These are phyloP conservation scores for Mirza zaza DNA, from an alignment of 2,113 vertebrate genomes.

Conservation along the genomic window DNA sequence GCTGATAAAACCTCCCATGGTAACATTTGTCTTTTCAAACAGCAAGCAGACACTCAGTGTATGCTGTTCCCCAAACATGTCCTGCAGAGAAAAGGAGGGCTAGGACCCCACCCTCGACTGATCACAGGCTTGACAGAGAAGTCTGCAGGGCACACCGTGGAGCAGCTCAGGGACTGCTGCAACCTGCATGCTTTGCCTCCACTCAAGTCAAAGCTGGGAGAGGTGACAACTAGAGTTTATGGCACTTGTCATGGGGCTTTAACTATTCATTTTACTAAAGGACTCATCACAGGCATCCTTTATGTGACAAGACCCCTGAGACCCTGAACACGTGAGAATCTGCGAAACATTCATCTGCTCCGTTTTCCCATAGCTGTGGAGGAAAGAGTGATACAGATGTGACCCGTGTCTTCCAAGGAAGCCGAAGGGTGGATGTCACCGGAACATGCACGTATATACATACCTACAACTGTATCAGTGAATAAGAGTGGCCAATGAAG, in stretches of 20 bases:
- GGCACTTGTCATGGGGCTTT: not conserved
- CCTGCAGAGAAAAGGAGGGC: not conserved
- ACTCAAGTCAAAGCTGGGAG: not conserved
- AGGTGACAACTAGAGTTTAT: not conserved
- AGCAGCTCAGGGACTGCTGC: not conserved
- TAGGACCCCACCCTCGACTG: not conserved
- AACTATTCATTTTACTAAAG: not conserved
- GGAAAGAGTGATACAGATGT: not conserved
- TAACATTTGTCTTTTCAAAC: not conserved
- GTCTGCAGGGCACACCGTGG: not conserved
- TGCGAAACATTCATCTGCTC: not conserved
- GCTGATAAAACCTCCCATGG: not conserved
- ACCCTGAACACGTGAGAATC: not conserved
- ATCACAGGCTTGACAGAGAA: not conserved
- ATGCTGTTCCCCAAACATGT: too few species aligned
- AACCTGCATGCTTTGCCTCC: too few species aligned
- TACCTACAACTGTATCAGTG: rapidly evolving
- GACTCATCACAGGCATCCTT: not conserved
- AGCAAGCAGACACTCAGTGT: not conserved
- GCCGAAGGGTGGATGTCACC: not conserved
- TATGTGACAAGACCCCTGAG: not conserved
- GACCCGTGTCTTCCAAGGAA: not conserved
- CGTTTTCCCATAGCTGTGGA: not conserved
- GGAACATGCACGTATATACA: rapidly evolving
- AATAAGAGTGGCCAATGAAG: rapidly evolving